Base-by-base conservation (phyloP, 92 coral and sea anemone genomes). In the Siderastrea siderea region DNA sequence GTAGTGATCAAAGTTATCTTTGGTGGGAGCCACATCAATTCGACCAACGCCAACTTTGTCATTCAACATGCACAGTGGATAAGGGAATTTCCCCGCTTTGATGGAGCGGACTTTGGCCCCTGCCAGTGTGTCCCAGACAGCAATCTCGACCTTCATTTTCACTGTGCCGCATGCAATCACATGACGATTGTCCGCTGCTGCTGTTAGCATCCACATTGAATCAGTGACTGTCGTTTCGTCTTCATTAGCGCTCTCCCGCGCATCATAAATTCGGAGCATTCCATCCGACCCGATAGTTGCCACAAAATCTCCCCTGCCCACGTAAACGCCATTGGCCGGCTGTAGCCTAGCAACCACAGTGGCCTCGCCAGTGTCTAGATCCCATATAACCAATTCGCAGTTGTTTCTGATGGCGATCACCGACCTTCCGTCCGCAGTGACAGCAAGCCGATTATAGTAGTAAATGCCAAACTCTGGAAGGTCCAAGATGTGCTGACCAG, bases 91-190 rank as follows among this genome's bases (percentile, higher is more conserved):
- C 43, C 65, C 57, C 44, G 76, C 77, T 48, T 87, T 91, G 61
- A 91, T 68, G 44, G 92, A 88, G 6, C 96, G 95, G 71, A 95
- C 91, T 80, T 95, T 93, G 79, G 81, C 83, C 80, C 96, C 94
- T 1, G 94, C 83, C 51, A 83, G 48, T 63, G 90, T 83, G 81
- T 98, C 99, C 99, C 99, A 98, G 26, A 94, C 91, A 3, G 96
- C 80, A 67, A 98, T 9, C 60, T 85, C 91, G 46, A 89, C 93
- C 58, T 80, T 84, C 93, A 92, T 74, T 85, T 95, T 92, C 13
- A 94, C 81, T 6, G 92, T 94, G 74, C 94, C 88, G 49, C 71
- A 26, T 11, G 98, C 89, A 60, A 94, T 76, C 68, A 92, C 94
- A 78, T 97, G 98, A 51, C 99, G 96, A 43, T 84, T 68, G 68